Conservation (phyloP, 1,140 invertebrate species). For the Camponotus pennsylvanicus region DNA sequence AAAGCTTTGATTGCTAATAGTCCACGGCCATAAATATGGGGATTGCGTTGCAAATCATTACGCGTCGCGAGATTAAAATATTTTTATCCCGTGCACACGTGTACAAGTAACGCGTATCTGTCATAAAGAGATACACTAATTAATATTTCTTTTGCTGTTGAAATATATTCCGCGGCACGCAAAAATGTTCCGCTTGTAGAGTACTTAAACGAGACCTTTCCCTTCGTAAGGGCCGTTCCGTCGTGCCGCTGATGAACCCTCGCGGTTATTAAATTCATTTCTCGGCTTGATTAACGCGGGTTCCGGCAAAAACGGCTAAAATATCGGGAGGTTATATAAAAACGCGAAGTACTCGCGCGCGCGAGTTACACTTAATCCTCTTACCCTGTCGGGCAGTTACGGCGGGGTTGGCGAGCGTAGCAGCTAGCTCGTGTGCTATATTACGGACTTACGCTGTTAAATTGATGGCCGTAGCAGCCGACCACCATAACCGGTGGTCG, state of each 20-base stretch:
- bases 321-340: constrained; percentile 73
- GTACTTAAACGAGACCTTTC: constrained; percentile 58
- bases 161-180: background rate
- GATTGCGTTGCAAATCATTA: background rate
- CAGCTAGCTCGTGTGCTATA: constrained; percentile 67
- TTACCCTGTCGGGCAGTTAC: constrained; percentile 71
- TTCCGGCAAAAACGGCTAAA: constrained; percentile 69
- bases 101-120: background rate
- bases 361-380: constrained; percentile 73
- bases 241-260: constrained; percentile 48
- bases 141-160: constrained; percentile 16
- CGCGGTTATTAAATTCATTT: constrained; percentile 75
- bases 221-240: constrained; percentile 19
- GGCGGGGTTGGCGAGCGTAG: background rate
- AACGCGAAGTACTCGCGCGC: constrained; percentile 65
- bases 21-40: background rate
- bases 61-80: background rate
- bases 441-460: constrained; percentile 75
- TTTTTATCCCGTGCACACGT: background rate
- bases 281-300: constrained; percentile 73
- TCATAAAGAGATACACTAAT: background rate
- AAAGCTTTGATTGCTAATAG: background rate
- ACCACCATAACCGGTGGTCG: constrained; percentile 55
- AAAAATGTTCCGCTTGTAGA: constrained; percentile 54
- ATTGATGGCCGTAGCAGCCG: constrained; percentile 71